These are phyloP conservation scores for Julus scandinavius DNA, from an alignment of 2,888 invertebrate genomes.

Conservation along the genomic window DNA sequence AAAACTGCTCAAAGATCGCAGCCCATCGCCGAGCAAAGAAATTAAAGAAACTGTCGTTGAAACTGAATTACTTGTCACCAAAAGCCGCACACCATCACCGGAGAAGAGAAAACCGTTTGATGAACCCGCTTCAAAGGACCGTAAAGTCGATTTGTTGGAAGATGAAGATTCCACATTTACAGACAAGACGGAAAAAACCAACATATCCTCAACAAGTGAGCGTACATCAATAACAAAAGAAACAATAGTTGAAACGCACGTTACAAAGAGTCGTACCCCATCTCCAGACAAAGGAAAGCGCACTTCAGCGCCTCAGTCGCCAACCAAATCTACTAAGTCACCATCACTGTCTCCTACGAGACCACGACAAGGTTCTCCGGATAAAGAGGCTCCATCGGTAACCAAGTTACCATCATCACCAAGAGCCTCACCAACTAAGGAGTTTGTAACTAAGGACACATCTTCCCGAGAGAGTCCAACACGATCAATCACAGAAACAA, in stretches of 20 bases:
- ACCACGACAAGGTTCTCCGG: neutral
- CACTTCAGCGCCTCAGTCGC: neutral
- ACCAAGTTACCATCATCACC: neutral
- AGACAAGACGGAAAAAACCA: neutral
- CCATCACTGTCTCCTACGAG: neutral
- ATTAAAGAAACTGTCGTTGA: neutral
- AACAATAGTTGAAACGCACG: neutral
- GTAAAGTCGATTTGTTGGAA: neutral
- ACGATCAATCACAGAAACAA: neutral
- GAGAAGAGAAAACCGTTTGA: neutral
- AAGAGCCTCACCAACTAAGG: neutral
- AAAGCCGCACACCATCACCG: neutral
- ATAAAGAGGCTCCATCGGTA: neutral
- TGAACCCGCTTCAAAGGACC: too few species aligned
- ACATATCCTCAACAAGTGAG: neutral
- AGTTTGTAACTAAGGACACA: neutral
- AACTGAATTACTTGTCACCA: neutral
- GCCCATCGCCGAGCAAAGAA: neutral
- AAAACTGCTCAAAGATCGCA: neutral
- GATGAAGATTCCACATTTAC: neutral
- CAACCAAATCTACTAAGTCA: neutral
- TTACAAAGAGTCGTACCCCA: neutral
- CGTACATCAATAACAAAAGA: neutral
- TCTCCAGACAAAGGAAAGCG: slow-evolving; percentile 38
- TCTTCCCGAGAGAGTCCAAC: neutral